Percentiles rank a stretch among this genome's conserved stretches.
Conservation (phyloP, 2,797 vertebrate species). For the Cephalopachus bancanus region DNA sequence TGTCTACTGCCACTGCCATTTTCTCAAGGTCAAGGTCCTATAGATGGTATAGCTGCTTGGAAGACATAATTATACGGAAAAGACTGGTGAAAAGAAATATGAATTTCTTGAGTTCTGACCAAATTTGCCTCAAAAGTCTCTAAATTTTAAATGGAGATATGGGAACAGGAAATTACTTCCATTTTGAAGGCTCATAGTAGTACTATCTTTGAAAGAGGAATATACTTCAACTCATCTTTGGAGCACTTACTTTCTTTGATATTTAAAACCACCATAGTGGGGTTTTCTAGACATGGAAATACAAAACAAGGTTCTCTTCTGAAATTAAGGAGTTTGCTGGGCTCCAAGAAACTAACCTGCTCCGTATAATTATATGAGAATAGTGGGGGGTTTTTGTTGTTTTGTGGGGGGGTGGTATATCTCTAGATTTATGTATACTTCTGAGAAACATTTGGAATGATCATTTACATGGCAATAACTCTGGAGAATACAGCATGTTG, state of each 20-base stretch:
- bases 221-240: not conserved
- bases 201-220: not conserved
- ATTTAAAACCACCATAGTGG: not conserved
- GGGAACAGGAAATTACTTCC: not conserved
- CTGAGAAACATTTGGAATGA: conserved; percentile 16
- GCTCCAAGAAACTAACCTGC: not conserved
- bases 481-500: not conserved
- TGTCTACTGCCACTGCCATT: not conserved
- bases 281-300: conserved; percentile 13
- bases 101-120: not conserved
- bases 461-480: not conserved
- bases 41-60: not conserved
- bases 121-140: not conserved
- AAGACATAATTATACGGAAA: not conserved
- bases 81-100: not conserved
- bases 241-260: not conserved
- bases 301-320: not conserved
- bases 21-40: not conserved
- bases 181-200: not conserved
- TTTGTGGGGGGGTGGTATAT: not conserved
- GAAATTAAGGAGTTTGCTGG: not conserved
- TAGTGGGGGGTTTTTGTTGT: not conserved
- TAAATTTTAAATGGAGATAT: conserved; percentile 18
- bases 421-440: not conserved
- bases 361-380: not conserved